Percentiles rank a stretch among this genome's conserved stretches.
These are phyloP conservation scores for Acromyrmex echinatior DNA, from an alignment of 1,140 invertebrate genomes.

Conservation along the genomic window DNA sequence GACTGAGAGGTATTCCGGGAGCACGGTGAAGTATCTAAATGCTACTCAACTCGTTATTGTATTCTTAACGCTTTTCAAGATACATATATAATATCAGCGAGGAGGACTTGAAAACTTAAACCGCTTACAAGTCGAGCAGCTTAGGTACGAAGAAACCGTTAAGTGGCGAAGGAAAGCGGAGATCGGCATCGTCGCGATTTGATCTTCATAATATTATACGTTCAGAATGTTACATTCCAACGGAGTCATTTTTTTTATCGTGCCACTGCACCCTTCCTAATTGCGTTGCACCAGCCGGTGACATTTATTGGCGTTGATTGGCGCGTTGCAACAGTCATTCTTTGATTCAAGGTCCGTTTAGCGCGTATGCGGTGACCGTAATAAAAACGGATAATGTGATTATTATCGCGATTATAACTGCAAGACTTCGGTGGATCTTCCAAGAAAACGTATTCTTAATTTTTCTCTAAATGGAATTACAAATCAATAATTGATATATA, in stretches of 20 bases:
- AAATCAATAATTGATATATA: background rate
- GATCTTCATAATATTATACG: background rate
- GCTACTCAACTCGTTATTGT: background rate
- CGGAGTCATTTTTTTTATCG: slow-evolving; percentile 30
- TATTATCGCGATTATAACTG: slow-evolving; percentile 60
- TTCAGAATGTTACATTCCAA: slow-evolving; percentile 26
- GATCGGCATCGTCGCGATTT: slow-evolving; percentile 15
- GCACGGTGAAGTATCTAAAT: background rate
- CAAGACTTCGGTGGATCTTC: background rate
- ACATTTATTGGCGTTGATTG: slow-evolving; percentile 83
- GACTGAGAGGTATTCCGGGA: slow-evolving; percentile 32
- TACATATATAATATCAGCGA: too few relatives aligned
- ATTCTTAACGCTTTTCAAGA: slow-evolving; percentile 5
- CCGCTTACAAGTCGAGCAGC: background rate
- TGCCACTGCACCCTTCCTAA: slow-evolving; percentile 78
- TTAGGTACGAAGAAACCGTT: background rate
- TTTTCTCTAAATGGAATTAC: background rate
- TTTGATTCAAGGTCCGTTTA: slow-evolving; percentile 81
- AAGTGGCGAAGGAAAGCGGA: background rate
- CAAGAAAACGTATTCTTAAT: background rate
- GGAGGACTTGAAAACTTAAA: background rate
- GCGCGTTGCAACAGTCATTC: slow-evolving; percentile 81
- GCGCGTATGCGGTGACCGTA: slow-evolving; percentile 73
- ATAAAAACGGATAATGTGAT: slow-evolving; percentile 76
- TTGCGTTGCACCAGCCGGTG: slow-evolving; percentile 78